Percentiles rank a stretch among this genome's conserved stretches.
phyloP scores from a whole-genome alignment of 2,888 invertebrate genomes.

The Tryphoninae sp. region DNA sequence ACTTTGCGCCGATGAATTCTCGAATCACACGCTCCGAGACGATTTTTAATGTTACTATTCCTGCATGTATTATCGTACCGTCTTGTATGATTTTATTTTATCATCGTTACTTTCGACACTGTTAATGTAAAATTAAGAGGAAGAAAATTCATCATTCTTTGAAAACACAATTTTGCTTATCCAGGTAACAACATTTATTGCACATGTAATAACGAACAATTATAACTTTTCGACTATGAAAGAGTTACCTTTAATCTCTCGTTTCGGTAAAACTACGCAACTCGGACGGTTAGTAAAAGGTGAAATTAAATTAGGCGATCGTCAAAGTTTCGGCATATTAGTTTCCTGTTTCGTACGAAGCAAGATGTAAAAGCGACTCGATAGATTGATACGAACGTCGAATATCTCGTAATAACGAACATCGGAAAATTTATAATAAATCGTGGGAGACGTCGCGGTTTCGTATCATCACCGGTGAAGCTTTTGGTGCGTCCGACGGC shows the following conservation, averaged over 20 bases:
- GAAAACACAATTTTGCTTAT: no score
- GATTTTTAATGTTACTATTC: neutral
- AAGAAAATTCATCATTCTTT: no score
- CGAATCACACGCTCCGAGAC: slow-evolving; percentile 23
- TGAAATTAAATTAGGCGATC: neutral
- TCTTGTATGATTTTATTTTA: neutral
- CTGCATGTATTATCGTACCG: neutral
- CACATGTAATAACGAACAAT: neutral
- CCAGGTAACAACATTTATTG: no score
- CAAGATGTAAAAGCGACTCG: no score
- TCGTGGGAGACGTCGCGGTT: neutral
- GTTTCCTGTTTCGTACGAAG: no score
- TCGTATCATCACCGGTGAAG: neutral
- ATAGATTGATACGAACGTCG: no score
- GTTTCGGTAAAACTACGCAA: neutral
- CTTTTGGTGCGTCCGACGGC: neutral
- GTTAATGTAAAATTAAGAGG: neutral
- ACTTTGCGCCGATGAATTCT: slow-evolving; percentile 33
- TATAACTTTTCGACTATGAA: neutral
- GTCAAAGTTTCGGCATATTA: neutral
- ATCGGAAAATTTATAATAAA: no score
- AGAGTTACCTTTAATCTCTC: neutral
- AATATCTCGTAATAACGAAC: no score
- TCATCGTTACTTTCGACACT: neutral
- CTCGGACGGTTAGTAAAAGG: neutral